Conservation (phyloP, 1,140 invertebrate genomes). For the Yoshiicerus persimilis region DNA sequence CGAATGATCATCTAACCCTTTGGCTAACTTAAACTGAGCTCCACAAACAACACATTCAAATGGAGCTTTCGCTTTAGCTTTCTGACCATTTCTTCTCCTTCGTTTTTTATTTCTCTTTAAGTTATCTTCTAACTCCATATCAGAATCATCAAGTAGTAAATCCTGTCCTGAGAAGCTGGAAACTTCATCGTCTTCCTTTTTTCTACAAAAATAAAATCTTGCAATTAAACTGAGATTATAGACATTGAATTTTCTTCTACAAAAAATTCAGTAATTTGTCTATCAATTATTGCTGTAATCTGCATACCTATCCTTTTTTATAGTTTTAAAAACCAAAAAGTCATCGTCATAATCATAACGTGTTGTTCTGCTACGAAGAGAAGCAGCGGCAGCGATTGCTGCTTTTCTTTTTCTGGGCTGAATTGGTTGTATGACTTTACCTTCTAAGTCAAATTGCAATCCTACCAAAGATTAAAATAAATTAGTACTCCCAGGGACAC, state of each 20-base stretch:
- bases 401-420: neutral
- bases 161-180: too few species aligned
- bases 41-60: neutral
- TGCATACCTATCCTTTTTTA: too few species aligned
- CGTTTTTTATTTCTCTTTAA: neutral
- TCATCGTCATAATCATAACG: neutral
- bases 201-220: too few species aligned
- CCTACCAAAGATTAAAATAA: neutral
- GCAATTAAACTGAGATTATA: too few species aligned
- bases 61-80: neutral
- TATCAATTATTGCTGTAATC: too few species aligned
- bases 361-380: neutral
- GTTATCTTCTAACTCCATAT: neutral
- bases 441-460: too few species aligned
- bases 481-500: too few species aligned
- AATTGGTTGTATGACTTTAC: neutral
- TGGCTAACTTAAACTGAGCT: neutral
- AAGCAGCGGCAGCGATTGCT: neutral
- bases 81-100: neutral
- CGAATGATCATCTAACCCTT: neutral
- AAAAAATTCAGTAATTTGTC: too few species aligned
- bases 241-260: too few species aligned
- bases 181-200: too few species aligned
- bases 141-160: neutral
- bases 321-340: neutral